Percentiles rank a stretch among this genome's conserved stretches.
These are phyloP conservation scores for Ephestia elutella DNA, from an alignment of 1,140 invertebrate genomes.

Conservation along the genomic window DNA sequence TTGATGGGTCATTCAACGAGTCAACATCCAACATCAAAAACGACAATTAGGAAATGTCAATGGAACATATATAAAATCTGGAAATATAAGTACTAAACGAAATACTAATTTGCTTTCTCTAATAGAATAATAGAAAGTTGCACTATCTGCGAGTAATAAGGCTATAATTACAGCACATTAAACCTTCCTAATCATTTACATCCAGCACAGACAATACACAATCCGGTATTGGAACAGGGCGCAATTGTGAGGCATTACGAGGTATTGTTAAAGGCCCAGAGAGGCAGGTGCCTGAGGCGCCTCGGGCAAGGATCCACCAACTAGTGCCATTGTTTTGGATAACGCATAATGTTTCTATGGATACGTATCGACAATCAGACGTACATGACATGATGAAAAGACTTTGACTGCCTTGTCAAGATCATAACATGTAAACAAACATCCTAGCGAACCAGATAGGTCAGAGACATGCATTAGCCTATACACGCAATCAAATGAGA, in stretches of 20 bases:
- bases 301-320: slow-evolving; percentile 10
- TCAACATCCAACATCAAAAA: too few species aligned
- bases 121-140: not conserved
- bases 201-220: slow-evolving; percentile 5
- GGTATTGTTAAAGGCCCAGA: not conserved
- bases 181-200: slow-evolving; percentile 1
- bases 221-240: slow-evolving; percentile 6
- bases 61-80: too few species aligned
- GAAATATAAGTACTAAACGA: too few species aligned
- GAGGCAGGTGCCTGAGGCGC: slow-evolving; percentile 2
- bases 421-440: too few species aligned
- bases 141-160: not conserved
- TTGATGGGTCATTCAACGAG: not conserved
- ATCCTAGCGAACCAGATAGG: too few species aligned
- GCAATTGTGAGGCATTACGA: slow-evolving; percentile 14
- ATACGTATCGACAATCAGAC: not conserved
- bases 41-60: too few species aligned
- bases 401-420: too few species aligned
- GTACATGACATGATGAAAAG: too few species aligned
- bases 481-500: too few species aligned
- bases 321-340: not conserved
- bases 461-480: too few species aligned
- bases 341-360: not conserved
- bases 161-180: not conserved
- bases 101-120: not conserved